phyloP scores from a whole-genome alignment of 2,888 invertebrate species.

The Andrena marginata region DNA sequence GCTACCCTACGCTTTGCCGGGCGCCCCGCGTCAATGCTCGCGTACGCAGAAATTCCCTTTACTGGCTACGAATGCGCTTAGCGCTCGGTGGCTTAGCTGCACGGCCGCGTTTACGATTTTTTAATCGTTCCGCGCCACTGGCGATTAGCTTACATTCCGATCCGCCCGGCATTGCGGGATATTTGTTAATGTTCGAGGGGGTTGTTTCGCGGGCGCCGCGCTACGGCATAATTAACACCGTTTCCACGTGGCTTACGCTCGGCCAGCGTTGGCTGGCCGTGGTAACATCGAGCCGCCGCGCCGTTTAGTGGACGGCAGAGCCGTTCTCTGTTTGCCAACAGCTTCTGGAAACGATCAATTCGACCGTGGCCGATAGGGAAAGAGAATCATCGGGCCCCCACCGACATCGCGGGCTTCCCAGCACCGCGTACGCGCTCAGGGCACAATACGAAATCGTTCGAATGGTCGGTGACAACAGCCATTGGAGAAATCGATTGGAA shows the following conservation, averaged over 20 bases:
- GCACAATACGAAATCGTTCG: neutral
- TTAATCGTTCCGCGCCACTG: conserved; percentile 18
- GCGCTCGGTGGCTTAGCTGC: conserved; percentile 32
- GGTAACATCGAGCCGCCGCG: neutral
- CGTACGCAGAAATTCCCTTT: conserved; percentile 44
- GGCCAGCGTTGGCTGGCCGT: neutral
- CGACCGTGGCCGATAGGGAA: neutral
- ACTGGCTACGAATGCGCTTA: conserved; percentile 25
- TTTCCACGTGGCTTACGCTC: conserved; percentile 43
- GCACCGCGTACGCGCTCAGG: neutral
- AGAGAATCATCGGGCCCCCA: neutral
- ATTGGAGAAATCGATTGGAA: neutral
- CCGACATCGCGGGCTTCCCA: neutral
- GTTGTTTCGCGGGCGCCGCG: conserved; percentile 18
- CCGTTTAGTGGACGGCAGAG: conserved; percentile 5
- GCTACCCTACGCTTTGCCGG: conserved; percentile 34
- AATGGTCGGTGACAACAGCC: neutral
- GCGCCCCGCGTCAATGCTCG: neutral
- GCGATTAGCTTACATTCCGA: neutral
- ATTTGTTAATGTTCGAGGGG: conserved; percentile 36
- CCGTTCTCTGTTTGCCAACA: neutral
- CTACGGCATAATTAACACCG: conserved; percentile 46
- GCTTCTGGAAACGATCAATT: conserved; percentile 28
- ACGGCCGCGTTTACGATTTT: conserved; percentile 43
- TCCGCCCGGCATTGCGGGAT: conserved; percentile 28